A percentile compares a stretch with the other conserved stretches of the same genome.
These are phyloP conservation scores for Megaustenia siamemsis DNA, from an alignment of 2,888 invertebrate species.

Conservation along the genomic window DNA sequence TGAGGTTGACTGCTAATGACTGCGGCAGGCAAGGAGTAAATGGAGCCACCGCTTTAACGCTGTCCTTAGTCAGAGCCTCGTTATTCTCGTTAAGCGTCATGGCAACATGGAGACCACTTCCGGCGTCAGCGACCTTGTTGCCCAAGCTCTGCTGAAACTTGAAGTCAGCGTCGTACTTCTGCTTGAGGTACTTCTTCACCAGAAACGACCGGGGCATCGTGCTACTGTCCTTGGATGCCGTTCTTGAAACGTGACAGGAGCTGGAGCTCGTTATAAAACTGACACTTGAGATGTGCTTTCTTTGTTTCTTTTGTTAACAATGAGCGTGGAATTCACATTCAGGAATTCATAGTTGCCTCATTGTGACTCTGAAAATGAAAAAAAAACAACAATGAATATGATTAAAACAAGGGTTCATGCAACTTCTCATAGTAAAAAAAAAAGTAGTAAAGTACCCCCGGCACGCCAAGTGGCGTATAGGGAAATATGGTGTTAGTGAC, in stretches of 20 bases:
- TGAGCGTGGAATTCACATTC: neutral
- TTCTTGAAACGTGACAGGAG: neutral
- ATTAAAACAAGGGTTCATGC: too few relatives aligned
- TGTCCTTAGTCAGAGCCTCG: constrained; percentile 37
- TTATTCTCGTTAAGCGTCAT: neutral
- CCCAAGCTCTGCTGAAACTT: constrained; percentile 67
- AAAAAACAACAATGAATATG: neutral
- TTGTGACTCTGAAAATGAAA: neutral
- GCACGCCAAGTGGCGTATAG: too few relatives aligned
- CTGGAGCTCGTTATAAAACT: neutral
- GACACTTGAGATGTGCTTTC: neutral
- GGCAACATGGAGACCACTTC: neutral
- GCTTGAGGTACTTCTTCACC: constrained; percentile 70
- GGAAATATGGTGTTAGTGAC: too few relatives aligned
- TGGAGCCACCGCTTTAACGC: constrained; percentile 62
- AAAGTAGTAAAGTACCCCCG: too few relatives aligned
- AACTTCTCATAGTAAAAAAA: too few relatives aligned
- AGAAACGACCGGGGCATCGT: constrained; percentile 76
- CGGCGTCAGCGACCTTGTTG: constrained; percentile 61
- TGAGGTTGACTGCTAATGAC: constrained; percentile 70
- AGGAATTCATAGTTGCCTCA: neutral
- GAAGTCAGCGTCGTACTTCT: constrained; percentile 59
- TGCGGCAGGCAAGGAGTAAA: constrained; percentile 63
- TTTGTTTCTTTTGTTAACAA: too few relatives aligned
- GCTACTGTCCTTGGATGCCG: constrained; percentile 15